Evolutionary conservation across 2,888 invertebrate species (phyloP), one percentile per base, ranked within the genome.

Genomic region (Acanthosepion esculentum): DNA sequence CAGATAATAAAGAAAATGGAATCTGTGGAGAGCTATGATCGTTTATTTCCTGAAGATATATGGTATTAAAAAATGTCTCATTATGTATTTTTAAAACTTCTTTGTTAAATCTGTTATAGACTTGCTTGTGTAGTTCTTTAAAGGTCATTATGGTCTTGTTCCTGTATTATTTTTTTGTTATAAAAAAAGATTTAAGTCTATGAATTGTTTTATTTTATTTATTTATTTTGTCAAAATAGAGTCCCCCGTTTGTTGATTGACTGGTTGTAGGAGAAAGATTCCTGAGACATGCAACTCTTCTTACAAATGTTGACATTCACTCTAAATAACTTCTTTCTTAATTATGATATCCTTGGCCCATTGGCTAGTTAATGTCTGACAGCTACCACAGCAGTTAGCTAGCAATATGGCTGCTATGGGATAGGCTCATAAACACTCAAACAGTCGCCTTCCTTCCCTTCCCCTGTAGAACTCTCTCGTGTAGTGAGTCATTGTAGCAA

Each of bases 401-500:
- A 78, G 78, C 78, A 78, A 78, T 78, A 78, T 78, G 78, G n/a
- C 78, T n/a, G 78, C 78, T n/a, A 78, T 78, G 78, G n/a, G 33
- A 78, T 78, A 78, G 78, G 78, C 78, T 78, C 78, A 78, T 78
- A 78, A 78, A 78, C n/a, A 78, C 78, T n/a, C 78, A 41, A 50
- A 92, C 92, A 26, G 26, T n/a, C 48, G 48, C 50, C 53, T 18
- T 50, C 29, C 53, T 53, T 50, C 29, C 93, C 50, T 29, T 50
- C 78, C n/a, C n/a, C n/a, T 15, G 33, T 78, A n/a, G 78, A 78
- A 78, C 78, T 78, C 78, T 78, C 78, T 93, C 15, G 93, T 93
- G 29, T 93, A 93, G 93, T 93, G 93, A 93, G 93, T 93, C 93
- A 93, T 53, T 93, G 93, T 93, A 93, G 93, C 93, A 93, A 93